phyloP scores from a whole-genome alignment of 2,113 vertebrate genomes.

The Poecile atricapillus region DNA sequence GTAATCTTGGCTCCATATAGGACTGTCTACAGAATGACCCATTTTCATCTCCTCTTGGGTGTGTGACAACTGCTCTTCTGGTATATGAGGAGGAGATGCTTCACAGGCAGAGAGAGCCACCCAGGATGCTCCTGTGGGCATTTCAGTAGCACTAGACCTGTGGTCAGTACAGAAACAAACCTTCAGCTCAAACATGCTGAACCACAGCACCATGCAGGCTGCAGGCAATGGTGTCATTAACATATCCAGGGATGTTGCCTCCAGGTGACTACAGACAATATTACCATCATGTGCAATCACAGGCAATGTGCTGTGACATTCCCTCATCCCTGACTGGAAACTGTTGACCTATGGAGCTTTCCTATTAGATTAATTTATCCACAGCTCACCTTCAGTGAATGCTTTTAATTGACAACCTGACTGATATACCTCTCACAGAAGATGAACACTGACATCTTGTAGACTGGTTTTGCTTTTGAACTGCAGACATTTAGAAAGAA shows the following conservation, averaged over 20 bases:
- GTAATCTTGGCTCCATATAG: not conserved
- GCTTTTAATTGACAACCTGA: constrained; percentile 20
- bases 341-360: constrained; percentile 37
- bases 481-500: not conserved
- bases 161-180: not conserved
- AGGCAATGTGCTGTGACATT: not conserved
- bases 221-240: not conserved
- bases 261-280: not conserved
- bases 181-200: not conserved
- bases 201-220: not conserved
- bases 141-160: not conserved
- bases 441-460: not conserved
- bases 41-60: not conserved
- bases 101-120: not conserved
- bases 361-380: constrained; percentile 20
- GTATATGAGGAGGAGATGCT: not conserved
- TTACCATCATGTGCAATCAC: not conserved
- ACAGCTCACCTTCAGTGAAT: not conserved
- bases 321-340: not conserved
- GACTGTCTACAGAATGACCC: not conserved
- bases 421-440: not conserved
- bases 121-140: not conserved
- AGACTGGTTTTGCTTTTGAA: not conserved
- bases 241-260: not conserved
- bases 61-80: not conserved